Evolutionary conservation across 2,888 invertebrate species (phyloP), one percentile per base, ranked within the genome.

Genomic region (Deilephila elpenor): DNA sequence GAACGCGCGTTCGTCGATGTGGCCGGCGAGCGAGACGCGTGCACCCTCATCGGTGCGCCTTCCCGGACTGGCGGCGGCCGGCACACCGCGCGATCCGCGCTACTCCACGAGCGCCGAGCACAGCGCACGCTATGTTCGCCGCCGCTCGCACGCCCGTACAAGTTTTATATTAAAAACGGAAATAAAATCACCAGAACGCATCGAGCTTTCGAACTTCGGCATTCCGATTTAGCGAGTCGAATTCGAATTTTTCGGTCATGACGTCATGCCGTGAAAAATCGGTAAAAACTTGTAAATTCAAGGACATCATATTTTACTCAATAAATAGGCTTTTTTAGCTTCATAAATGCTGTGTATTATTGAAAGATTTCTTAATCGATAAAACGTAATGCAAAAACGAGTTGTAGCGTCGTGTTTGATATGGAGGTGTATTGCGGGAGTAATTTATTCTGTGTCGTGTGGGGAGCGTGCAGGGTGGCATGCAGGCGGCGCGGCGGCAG

Each of bases 21-120:
- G 78, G 81, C 81, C 82, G 80, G 81, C 82, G 86, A 86, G 86
- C 85, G 85, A 83, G 84, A 82, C 86, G 78, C 93, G 92, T 93
- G 88, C 92, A 85, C 89, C 89, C 86, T 80, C 93, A 90, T 90
- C 89, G 91, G 89, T 86, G 91, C 91, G 90, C 90, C 87, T 89
- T 88, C 88, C 88, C 90, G 86, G 86, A 93, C 94, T 94, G 89
- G 77, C 84, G 74, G 77, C 71, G 73, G 70, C 29, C 72, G 44
- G 51, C 67, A 60, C 25, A 75, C 74, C 75, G 78, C 76, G 67
- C 71, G 60, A 71, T 74, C 61, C 75, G 77, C 75, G 67, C 71
- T 59, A 71, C 75, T 59, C 51, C 74, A 25, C n/a, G 44, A 44
- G 44, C 32, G 32, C 44, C 37, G 44, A 73, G 70, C 53, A 71